Evolutionary conservation across 2,113 vertebrate species (phyloP).

Genomic region (Odobenus rosmarus): DNA sequence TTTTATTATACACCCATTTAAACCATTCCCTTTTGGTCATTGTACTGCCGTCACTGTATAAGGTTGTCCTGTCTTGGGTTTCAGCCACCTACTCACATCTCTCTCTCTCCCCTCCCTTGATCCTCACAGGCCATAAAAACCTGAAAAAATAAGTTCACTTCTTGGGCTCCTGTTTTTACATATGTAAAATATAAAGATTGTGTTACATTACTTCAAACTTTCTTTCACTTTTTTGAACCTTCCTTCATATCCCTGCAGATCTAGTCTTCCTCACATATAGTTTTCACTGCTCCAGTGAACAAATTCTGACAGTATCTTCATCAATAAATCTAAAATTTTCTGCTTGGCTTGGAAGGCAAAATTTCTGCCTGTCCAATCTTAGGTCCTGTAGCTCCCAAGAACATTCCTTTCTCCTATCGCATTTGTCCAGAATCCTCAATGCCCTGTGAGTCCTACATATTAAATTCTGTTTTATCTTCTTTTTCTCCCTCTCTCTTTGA

Average conservation of each 20-base stretch:
- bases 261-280: neutral
- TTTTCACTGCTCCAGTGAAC: neutral
- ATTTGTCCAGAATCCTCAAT: neutral
- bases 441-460: neutral
- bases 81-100: neutral
- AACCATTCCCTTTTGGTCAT: neutral
- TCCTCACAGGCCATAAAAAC: neutral
- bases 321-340: neutral
- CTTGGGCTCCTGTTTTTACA: neutral
- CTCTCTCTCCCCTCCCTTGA: neutral
- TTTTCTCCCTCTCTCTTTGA: neutral
- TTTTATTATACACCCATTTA: neutral
- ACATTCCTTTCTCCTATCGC: neutral
- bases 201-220: neutral
- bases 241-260: neutral
- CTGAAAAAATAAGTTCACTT: neutral
- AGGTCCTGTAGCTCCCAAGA: neutral
- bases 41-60: neutral
- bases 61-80: neutral
- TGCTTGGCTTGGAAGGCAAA: neutral
- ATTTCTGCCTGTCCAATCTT: neutral
- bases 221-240: neutral
- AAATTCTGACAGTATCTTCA: neutral
- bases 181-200: neutral
- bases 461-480: neutral